A percentile compares a stretch with the other conserved stretches of the same genome.
Conservation (phyloP, 2,113 vertebrate genomes). For the Callospermophilus lateralis region DNA sequence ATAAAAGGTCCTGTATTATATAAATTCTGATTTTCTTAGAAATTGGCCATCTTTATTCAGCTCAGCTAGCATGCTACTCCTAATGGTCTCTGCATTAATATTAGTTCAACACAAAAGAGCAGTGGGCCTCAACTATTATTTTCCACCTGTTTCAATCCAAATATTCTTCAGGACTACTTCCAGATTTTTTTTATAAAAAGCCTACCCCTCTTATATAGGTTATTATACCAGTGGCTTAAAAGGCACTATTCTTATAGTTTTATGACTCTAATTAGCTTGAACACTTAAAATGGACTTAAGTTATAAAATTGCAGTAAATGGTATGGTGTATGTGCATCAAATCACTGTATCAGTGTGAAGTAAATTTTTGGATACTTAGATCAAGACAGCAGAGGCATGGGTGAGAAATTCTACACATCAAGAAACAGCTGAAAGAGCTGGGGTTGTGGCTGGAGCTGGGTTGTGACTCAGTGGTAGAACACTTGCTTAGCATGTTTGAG, state of each 20-base stretch:
- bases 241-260: background rate
- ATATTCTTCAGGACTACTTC: background rate
- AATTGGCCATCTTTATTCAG: too few relatives aligned
- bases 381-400: too few relatives aligned
- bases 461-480: too few relatives aligned
- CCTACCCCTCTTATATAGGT: background rate
- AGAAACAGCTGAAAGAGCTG: too few relatives aligned
- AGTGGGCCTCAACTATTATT: background rate
- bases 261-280: conserved; percentile 5
- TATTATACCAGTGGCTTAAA: background rate
- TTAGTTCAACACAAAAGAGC: background rate
- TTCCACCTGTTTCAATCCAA: too few relatives aligned
- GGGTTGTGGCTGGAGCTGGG: too few relatives aligned
- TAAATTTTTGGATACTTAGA: too few relatives aligned
- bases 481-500: too few relatives aligned
- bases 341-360: too few relatives aligned
- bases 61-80: background rate
- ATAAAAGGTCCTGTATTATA: conserved; percentile 11
- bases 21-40: background rate
- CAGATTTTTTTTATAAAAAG: conserved; percentile 16
- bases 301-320: background rate
- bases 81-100: background rate
- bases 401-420: too few relatives aligned
- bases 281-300: conserved; percentile 28
- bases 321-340: background rate